phyloP scores from a whole-genome alignment of 2,888 invertebrate species.

The Germaria angustata region DNA sequence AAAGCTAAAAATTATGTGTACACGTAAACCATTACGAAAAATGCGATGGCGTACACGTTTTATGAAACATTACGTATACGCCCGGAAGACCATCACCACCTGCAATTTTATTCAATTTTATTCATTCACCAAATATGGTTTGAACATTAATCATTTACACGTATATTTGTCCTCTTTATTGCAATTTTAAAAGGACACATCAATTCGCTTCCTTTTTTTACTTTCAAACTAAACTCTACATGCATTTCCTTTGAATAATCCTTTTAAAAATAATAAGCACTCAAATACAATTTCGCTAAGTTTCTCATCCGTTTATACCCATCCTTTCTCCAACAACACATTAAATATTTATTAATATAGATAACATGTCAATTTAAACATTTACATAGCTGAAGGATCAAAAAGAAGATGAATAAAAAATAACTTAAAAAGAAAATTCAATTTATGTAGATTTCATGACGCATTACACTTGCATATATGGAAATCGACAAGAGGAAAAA shows the following conservation, averaged over 20 bases:
- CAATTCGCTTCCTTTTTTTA: too few species aligned
- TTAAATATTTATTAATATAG: constrained; percentile 52
- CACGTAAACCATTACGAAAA: too few species aligned
- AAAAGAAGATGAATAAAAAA: background rate
- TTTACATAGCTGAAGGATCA: constrained; percentile 19
- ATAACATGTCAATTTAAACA: constrained; percentile 58
- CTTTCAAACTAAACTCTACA: background rate
- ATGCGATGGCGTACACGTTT: too few species aligned
- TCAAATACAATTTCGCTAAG: background rate
- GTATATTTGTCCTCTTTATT: too few species aligned
- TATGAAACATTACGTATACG: too few species aligned
- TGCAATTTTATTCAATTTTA: too few species aligned
- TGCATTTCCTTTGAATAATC: background rate
- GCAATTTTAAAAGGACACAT: too few species aligned
- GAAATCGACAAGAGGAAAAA: background rate
- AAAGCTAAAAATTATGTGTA: too few species aligned
- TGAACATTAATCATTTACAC: too few species aligned
- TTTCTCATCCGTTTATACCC: background rate
- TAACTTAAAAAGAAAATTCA: constrained; percentile 36
- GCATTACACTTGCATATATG: constrained; percentile 26
- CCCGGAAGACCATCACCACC: too few species aligned
- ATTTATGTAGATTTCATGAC: constrained; percentile 62
- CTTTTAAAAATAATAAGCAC: constrained; percentile 19
- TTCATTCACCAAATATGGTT: too few species aligned
- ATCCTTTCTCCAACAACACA: constrained; percentile 1